phyloP scores from a whole-genome alignment of 2,113 vertebrate species.

The Athene noctua region DNA sequence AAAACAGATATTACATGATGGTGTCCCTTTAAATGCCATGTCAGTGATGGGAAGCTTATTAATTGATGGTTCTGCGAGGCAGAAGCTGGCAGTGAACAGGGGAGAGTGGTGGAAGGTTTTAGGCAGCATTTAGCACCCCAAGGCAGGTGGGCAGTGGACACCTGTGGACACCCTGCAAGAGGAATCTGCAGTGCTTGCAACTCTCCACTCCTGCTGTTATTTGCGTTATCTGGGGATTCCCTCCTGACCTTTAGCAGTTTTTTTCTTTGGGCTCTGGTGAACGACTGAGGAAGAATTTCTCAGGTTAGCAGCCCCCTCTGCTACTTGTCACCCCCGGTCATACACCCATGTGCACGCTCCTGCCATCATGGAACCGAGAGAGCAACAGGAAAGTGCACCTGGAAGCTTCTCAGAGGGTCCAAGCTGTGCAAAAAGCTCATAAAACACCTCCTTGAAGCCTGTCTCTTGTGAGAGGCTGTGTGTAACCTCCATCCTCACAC shows the following conservation, averaged over 20 bases:
- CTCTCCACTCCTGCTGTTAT: background rate
- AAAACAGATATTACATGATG: background rate
- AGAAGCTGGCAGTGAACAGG: background rate
- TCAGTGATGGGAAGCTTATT: background rate
- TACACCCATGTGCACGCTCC: fast-evolving
- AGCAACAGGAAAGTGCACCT: background rate
- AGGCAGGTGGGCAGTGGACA: background rate
- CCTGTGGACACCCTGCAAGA: background rate
- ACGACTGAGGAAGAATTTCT: background rate
- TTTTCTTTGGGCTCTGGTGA: background rate
- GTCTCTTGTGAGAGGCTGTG: background rate
- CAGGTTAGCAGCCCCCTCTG: slow-evolving; percentile 4
- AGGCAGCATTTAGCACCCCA: background rate
- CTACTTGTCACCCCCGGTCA: background rate
- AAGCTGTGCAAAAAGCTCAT: background rate
- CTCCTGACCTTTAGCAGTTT: background rate
- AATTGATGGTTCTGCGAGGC: background rate
- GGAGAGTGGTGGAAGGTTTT: background rate
- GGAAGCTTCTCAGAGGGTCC: background rate
- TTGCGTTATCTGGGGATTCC: background rate
- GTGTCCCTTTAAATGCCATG: background rate
- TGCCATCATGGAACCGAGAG: background rate
- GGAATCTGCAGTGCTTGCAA: background rate
- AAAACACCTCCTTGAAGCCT: slow-evolving; percentile 24
- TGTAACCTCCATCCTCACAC: background rate